Evolutionary conservation across 2,113 vertebrate genomes (phyloP).

Genomic region (Laticauda laticaudata): DNA sequence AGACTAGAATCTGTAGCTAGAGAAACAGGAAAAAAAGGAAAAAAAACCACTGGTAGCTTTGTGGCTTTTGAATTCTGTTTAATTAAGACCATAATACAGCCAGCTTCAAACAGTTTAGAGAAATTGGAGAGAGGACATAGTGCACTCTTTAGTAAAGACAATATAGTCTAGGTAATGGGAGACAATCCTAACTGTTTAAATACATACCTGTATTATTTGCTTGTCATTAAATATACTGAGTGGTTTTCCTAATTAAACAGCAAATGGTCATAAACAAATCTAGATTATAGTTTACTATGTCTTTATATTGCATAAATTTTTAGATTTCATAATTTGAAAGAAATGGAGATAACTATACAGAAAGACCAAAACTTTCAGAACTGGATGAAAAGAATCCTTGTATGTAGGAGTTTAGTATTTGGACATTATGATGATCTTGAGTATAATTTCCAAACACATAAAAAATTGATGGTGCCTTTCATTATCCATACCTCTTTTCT

Average conservation of each 20-base stretch:
- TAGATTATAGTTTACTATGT: background rate
- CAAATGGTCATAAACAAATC: background rate
- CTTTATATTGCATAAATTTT: background rate
- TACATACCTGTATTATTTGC: constrained; percentile 33
- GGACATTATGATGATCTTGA: constrained; percentile 67
- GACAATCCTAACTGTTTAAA: constrained; percentile 48
- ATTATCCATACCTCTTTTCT: constrained; percentile 55
- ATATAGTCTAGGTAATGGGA: background rate
- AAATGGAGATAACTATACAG: background rate
- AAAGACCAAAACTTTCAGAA: constrained; percentile 1
- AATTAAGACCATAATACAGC: background rate
- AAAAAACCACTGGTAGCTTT: background rate
- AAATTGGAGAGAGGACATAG: background rate
- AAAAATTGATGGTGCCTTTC: constrained; percentile 65
- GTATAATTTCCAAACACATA: constrained; percentile 62
- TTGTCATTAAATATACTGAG: constrained; percentile 48
- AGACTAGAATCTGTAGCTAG: background rate
- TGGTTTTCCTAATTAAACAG: constrained; percentile 52
- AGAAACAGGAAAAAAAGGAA: background rate
- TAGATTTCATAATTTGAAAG: background rate
- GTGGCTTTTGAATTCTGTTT: background rate
- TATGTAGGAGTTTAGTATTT: constrained; percentile 59
- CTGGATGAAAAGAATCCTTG: constrained; percentile 60
- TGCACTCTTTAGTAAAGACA: constrained; percentile 28
- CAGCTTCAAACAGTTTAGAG: background rate